phyloP scores from a whole-genome alignment of 2,888 invertebrate genomes.

The Arge pagana region DNA sequence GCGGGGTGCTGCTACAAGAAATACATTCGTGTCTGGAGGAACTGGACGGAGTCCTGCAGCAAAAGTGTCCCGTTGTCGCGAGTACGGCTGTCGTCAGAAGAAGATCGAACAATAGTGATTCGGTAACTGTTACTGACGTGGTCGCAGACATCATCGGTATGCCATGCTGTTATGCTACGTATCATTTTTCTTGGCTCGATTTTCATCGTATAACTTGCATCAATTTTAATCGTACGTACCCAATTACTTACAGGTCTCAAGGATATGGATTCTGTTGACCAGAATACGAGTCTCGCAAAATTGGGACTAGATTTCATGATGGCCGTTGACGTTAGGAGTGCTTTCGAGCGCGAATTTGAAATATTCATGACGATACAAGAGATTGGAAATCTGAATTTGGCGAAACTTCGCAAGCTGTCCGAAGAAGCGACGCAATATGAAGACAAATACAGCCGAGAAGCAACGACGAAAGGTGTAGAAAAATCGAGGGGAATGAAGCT shows the following conservation, averaged over 20 bases:
- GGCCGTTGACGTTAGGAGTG: slow-evolving; percentile 95
- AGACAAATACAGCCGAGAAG: neutral
- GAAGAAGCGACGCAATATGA: slow-evolving; percentile 16
- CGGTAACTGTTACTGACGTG: slow-evolving; percentile 73
- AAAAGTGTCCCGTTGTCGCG: slow-evolving; percentile 68
- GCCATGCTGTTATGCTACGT: no score
- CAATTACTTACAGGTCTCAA: slow-evolving; percentile 54
- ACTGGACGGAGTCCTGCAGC: slow-evolving; percentile 74
- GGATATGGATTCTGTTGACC: slow-evolving; percentile 68
- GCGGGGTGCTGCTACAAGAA: slow-evolving; percentile 84
- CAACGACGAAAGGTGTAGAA: slow-evolving; percentile 21
- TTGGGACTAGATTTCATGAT: slow-evolving; percentile 97
- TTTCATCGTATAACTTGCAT: no score
- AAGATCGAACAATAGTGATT: slow-evolving; percentile 65
- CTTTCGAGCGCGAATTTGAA: slow-evolving; percentile 87
- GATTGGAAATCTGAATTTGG: slow-evolving; percentile 79
- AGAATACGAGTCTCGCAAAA: slow-evolving; percentile 79
- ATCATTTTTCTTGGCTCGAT: no score
- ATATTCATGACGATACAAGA: slow-evolving; percentile 85
- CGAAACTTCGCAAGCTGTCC: slow-evolving; percentile 59
- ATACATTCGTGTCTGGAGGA: slow-evolving; percentile 81
- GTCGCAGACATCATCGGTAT: slow-evolving; percentile 66
- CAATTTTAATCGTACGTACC: no score
- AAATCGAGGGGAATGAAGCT: slow-evolving; percentile 38
- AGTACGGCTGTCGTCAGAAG: slow-evolving; percentile 91